A percentile compares a stretch with the other conserved stretches of the same genome.
Evolutionary conservation across 2,113 vertebrate species (phyloP).

Genomic region (Ariopsis seemanni): DNA sequence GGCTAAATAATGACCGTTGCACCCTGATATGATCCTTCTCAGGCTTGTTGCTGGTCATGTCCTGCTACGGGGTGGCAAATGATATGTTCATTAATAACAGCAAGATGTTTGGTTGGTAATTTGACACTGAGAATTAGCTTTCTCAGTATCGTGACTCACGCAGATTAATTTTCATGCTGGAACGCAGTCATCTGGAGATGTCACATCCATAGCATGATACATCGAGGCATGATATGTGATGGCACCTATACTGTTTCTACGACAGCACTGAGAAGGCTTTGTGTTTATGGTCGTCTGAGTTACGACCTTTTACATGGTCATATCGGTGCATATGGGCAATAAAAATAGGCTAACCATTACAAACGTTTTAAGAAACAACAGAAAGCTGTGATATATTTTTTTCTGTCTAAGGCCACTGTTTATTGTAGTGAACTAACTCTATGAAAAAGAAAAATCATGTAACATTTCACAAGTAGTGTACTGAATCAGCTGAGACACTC

Average conservation of each 20-base stretch:
- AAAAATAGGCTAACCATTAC: background rate
- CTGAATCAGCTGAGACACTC: background rate
- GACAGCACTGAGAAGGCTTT: background rate
- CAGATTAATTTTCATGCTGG: conserved; percentile 1
- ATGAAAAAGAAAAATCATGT: background rate
- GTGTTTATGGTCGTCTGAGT: background rate
- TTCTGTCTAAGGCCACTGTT: background rate
- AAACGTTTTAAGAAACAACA: background rate
- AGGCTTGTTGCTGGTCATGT: background rate
- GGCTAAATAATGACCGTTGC: conserved; percentile 5
- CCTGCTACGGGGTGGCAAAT: background rate
- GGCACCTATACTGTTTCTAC: background rate
- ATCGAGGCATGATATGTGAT: background rate
- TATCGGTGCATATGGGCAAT: background rate
- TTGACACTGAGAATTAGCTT: conserved; percentile 1
- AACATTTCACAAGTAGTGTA: background rate
- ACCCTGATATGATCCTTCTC: background rate
- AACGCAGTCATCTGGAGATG: conserved; percentile 14
- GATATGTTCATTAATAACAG: background rate
- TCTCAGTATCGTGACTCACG: conserved; percentile 27
- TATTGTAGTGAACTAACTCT: background rate
- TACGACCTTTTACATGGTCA: background rate
- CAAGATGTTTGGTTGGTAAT: background rate
- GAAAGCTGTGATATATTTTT: background rate
- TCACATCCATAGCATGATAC: background rate